Evolutionary conservation across 2,797 vertebrate species (phyloP).

Genomic region (Poecilia wingei): DNA sequence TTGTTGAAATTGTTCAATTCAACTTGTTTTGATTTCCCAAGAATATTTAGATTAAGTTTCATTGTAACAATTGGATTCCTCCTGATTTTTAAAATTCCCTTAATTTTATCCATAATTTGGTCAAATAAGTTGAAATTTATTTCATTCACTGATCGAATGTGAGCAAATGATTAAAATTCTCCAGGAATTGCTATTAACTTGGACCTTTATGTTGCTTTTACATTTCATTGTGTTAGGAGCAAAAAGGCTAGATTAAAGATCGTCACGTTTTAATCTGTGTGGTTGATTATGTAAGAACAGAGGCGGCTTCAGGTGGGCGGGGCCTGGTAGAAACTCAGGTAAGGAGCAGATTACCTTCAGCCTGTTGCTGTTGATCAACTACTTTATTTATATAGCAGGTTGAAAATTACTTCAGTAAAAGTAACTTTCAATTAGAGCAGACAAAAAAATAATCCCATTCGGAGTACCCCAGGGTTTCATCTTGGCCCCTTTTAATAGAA

Average conservation of each 20-base stretch:
- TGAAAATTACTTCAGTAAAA: too few species aligned
- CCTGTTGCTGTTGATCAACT: too few species aligned
- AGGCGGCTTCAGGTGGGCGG: too few species aligned
- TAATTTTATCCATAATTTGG: constrained; percentile 2
- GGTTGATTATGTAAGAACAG: background rate
- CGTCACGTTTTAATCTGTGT: background rate
- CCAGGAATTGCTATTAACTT: background rate
- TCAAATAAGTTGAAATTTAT: constrained; percentile 3
- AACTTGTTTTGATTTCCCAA: background rate
- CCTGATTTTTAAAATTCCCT: background rate
- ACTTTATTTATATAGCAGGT: too few species aligned
- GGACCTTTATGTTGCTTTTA: background rate
- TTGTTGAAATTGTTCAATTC: background rate
- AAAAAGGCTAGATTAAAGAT: background rate
- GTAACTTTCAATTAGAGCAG: too few species aligned
- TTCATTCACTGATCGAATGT: background rate
- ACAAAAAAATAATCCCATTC: too few species aligned
- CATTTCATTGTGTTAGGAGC: background rate
- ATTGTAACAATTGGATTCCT: background rate
- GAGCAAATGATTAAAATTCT: background rate
- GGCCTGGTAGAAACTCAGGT: too few species aligned
- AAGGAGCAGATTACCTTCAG: too few species aligned
- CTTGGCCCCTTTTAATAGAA: too few species aligned
- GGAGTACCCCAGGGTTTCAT: too few species aligned
- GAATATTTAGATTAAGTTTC: background rate